phyloP scores from a whole-genome alignment of 2,888 invertebrate species.

The Tetragonula carbonaria region DNA sequence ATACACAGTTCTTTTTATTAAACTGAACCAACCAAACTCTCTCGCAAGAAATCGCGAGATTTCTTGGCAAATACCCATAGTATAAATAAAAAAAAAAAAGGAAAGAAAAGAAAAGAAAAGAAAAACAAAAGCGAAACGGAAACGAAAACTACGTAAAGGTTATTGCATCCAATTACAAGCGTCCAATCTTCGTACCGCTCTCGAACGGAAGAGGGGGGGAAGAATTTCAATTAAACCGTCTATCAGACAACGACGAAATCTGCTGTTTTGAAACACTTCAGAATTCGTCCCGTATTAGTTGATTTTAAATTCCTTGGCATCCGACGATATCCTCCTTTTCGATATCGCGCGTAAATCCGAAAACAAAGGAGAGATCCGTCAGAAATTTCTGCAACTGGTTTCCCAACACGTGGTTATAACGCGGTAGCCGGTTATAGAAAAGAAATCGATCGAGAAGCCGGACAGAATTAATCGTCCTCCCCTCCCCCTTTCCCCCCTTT shows the following conservation, averaged over 20 bases:
- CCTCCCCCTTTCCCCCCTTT: not conserved
- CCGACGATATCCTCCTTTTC: not conserved
- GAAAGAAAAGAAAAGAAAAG: too few relatives aligned
- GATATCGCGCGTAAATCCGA: not conserved
- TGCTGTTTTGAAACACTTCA: not conserved
- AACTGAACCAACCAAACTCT: too few relatives aligned
- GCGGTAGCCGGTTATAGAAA: not conserved
- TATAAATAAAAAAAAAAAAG: too few relatives aligned
- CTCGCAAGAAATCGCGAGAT: too few relatives aligned
- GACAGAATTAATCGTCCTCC: slow-evolving; percentile 13
- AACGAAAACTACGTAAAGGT: not conserved
- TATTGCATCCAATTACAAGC: not conserved
- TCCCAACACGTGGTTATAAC: not conserved
- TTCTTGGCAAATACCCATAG: too few relatives aligned
- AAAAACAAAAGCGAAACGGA: too few relatives aligned
- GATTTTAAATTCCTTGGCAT: not conserved
- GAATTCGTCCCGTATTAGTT: not conserved
- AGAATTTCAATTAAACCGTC: slow-evolving; percentile 19
- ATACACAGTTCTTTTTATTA: too few relatives aligned
- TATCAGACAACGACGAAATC: not conserved
- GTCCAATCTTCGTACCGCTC: not conserved
- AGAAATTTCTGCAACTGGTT: not conserved
- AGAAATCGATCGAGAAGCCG: slow-evolving; percentile 28
- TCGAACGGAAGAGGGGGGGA: not conserved
- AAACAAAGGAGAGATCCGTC: not conserved